Percentiles rank a stretch among this genome's conserved stretches.
Conservation (phyloP, 1,140 invertebrate species). For the Drosophila jambulina region DNA sequence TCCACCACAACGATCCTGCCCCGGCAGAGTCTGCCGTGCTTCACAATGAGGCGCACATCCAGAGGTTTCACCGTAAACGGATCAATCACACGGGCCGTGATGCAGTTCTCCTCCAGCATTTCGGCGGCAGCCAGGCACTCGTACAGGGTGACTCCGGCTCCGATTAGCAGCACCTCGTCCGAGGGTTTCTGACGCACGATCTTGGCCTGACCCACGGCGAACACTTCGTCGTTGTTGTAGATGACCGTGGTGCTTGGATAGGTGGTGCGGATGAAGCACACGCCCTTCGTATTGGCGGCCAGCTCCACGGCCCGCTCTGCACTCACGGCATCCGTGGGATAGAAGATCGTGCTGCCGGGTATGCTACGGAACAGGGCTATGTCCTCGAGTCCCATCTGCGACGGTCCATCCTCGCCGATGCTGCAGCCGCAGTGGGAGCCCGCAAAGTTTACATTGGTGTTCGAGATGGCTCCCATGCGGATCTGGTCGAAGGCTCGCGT, state of each 20-base stretch:
- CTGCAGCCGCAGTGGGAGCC: slow-evolving; percentile 98
- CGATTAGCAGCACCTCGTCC: slow-evolving; percentile 95
- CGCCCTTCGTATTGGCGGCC: slow-evolving; percentile 97
- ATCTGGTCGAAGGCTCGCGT: slow-evolving; percentile 98
- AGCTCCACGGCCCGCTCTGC: slow-evolving; percentile 97
- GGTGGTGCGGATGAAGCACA: slow-evolving; percentile 98
- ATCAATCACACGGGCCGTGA: slow-evolving; percentile 94
- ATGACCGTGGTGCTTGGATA: slow-evolving; percentile 95
- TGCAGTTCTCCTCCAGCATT: slow-evolving; percentile 89
- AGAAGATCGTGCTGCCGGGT: slow-evolving; percentile 97
- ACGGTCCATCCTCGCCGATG: slow-evolving; percentile 98
- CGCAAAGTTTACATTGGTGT: slow-evolving; percentile 98
- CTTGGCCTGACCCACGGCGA: slow-evolving; percentile 93
- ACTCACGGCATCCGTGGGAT: slow-evolving; percentile 98
- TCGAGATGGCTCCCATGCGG: slow-evolving; percentile 99
- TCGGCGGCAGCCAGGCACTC: slow-evolving; percentile 95
- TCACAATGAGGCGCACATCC: slow-evolving; percentile 91
- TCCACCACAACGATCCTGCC: slow-evolving; percentile 96
- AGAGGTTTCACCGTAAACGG: slow-evolving; percentile 98
- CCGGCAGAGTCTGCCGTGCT: slow-evolving; percentile 91
- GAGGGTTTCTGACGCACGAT: slow-evolving; percentile 90
- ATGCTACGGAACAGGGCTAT: slow-evolving; percentile 97
- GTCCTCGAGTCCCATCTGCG: slow-evolving; percentile 99
- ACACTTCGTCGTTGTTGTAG: slow-evolving; percentile 94
- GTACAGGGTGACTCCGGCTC: slow-evolving; percentile 96